Percentiles rank a stretch among this genome's conserved stretches.
These are phyloP conservation scores for Mnemiopsis leidyi DNA, from an alignment of 37 sponge, comb jelly and placozoan genomes.

Conservation along the genomic window DNA sequence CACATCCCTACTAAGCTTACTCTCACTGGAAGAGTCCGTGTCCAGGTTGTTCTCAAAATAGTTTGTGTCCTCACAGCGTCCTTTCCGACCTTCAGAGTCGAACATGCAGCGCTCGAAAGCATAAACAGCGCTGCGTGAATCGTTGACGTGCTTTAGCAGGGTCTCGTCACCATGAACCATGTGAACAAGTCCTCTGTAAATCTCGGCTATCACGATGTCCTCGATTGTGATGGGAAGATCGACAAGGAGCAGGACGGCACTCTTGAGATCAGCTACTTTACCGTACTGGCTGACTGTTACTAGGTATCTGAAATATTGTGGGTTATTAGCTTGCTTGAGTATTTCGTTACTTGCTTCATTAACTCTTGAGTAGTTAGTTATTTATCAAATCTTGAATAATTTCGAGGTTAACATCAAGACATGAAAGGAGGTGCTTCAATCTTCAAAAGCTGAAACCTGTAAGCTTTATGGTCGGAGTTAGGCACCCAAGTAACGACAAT, in stretches of 20 bases:
- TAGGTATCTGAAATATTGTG: conserved; percentile 30
- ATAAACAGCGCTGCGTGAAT: conserved; percentile 8
- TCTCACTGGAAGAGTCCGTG: not conserved
- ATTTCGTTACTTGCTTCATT: no score
- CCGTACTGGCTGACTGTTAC: conserved; percentile 40
- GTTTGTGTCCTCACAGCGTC: not conserved
- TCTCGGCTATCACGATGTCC: conserved; percentile 2
- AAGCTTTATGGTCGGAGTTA: not conserved
- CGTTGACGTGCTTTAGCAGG: conserved; percentile 5
- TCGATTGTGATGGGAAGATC: not conserved
- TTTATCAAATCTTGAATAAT: no score
- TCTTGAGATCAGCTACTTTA: conserved; percentile 45
- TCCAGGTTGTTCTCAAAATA: conserved; percentile 42
- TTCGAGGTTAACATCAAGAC: no score
- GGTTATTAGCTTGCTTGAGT: no score
- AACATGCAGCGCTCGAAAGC: conserved; percentile 38
- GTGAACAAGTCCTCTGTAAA: not conserved
- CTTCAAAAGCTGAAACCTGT: no score
- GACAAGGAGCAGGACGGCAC: not conserved
- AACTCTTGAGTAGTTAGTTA: no score
- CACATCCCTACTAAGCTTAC: not conserved
- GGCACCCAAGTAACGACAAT: conserved; percentile 61
- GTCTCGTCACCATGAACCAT: conserved; percentile 35
- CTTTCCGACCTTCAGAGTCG: not conserved
- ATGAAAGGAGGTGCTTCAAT: no score